These are phyloP conservation scores for Mimas tiliae DNA, from an alignment of 2,888 invertebrate genomes.

Conservation along the genomic window DNA sequence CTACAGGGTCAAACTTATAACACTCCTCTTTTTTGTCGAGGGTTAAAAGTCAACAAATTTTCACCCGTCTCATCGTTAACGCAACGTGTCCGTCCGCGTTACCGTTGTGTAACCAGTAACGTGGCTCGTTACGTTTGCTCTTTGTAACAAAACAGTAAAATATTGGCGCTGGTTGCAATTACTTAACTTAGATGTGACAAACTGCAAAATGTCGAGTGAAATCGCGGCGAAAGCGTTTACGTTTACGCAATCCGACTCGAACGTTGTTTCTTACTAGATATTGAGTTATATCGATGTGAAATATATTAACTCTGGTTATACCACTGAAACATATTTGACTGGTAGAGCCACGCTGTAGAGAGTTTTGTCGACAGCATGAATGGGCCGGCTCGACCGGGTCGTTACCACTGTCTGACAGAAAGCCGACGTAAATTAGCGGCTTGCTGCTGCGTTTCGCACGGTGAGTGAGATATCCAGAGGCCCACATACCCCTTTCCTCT, in stretches of 20 bases:
- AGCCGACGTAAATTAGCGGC: too few species aligned
- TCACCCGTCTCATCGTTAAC: background rate
- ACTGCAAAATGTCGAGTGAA: conserved; percentile 46
- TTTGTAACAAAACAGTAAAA: conserved; percentile 2
- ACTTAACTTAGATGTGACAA: conserved; percentile 47
- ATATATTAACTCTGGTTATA: too few species aligned
- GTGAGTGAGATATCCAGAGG: too few species aligned
- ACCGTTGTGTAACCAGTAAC: background rate
- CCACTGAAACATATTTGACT: too few species aligned
- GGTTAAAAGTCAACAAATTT: conserved; percentile 3
- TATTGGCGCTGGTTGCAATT: conserved; percentile 34
- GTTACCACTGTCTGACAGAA: too few species aligned
- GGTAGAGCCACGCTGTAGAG: too few species aligned
- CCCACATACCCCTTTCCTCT: too few species aligned
- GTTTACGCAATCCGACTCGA: conserved; percentile 51
- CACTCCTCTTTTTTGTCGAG: too few species aligned
- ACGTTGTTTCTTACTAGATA: conserved; percentile 48
- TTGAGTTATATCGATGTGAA: conserved; percentile 33
- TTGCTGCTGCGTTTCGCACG: too few species aligned
- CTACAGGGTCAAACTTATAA: too few species aligned
- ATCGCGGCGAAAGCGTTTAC: conserved; percentile 58
- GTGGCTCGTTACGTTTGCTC: conserved; percentile 4
- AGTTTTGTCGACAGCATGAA: too few species aligned
- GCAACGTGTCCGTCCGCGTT: background rate
- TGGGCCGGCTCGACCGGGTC: too few species aligned